A percentile compares a stretch with the other conserved stretches of the same genome.
These are phyloP conservation scores for Psettodes erumei DNA, from an alignment of 2,113 vertebrate genomes.

Conservation along the genomic window DNA sequence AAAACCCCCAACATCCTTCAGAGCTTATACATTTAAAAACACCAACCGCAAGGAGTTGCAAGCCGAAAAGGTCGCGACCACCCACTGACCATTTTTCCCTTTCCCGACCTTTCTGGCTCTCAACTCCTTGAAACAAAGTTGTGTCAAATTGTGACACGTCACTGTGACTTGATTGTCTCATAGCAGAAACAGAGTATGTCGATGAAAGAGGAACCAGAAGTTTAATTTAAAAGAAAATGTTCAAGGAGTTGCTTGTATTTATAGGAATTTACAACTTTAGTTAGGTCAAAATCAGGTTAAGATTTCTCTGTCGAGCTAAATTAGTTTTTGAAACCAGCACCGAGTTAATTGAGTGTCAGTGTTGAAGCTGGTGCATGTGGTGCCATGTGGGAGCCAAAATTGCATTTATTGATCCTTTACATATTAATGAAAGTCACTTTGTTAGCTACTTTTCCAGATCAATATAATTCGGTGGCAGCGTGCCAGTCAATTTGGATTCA, in stretches of 20 bases:
- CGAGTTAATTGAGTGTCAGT: neutral
- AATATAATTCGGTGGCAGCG: neutral
- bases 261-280: too few relatives aligned
- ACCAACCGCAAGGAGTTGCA: too few relatives aligned
- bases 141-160: too few relatives aligned
- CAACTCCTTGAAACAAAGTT: too few relatives aligned
- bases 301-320: neutral
- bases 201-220: neutral
- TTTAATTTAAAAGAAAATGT: neutral
- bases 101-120: too few relatives aligned
- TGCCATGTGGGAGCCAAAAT: too few relatives aligned
- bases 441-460: neutral
- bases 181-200: too few relatives aligned
- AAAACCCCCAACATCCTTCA: neutral
- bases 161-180: too few relatives aligned
- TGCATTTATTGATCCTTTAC: conserved; percentile 6
- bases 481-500: conserved; percentile 7
- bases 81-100: too few relatives aligned
- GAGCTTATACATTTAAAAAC: too few relatives aligned
- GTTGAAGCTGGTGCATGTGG: neutral
- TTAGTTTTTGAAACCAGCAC: neutral
- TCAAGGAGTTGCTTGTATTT: too few relatives aligned
- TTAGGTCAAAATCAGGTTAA: neutral
- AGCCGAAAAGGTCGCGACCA: too few relatives aligned
- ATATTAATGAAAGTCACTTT: conserved; percentile 4